Percentiles rank a stretch among this genome's conserved stretches.
Conservation (phyloP, 2,888 invertebrate genomes). For the Oscheius onirici region DNA sequence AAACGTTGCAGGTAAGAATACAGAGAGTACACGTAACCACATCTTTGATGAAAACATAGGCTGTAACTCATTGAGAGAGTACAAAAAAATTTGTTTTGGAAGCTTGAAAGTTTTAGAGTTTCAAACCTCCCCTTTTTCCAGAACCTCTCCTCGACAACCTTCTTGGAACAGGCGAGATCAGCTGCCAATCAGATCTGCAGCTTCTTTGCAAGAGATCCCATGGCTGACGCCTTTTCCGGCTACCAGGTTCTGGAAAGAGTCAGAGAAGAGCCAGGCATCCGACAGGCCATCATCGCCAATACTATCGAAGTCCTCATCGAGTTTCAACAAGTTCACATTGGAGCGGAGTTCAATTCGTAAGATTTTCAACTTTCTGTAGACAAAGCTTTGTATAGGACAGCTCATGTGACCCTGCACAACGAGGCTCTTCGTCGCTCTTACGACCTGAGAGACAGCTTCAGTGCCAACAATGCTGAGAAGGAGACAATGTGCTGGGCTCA, state of each 20-base stretch:
- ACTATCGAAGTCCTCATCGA: constrained; percentile 17
- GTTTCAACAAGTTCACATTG: constrained; percentile 6
- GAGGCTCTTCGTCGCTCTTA: background rate
- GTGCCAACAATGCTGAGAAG: background rate
- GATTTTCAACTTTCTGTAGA: background rate
- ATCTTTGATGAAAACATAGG: no score
- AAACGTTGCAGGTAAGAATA: background rate
- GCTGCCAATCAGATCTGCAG: constrained; percentile 4
- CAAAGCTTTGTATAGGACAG: background rate
- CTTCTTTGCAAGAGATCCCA: background rate
- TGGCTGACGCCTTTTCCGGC: background rate
- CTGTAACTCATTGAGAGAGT: no score
- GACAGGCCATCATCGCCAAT: constrained; percentile 15
- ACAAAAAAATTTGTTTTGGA: no score
- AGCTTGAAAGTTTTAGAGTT: no score
- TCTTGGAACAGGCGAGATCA: background rate
- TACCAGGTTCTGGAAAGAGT: background rate
- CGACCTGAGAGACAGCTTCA: background rate
- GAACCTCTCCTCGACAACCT: background rate
- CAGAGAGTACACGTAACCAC: no score
- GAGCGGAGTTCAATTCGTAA: background rate
- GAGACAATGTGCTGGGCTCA: constrained; percentile 46
- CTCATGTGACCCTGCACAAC: constrained; percentile 6
- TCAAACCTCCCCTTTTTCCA: background rate
- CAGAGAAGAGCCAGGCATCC: constrained; percentile 13